Conservation (phyloP, 2,797 vertebrate species). For the Pelobates cultripes region DNA sequence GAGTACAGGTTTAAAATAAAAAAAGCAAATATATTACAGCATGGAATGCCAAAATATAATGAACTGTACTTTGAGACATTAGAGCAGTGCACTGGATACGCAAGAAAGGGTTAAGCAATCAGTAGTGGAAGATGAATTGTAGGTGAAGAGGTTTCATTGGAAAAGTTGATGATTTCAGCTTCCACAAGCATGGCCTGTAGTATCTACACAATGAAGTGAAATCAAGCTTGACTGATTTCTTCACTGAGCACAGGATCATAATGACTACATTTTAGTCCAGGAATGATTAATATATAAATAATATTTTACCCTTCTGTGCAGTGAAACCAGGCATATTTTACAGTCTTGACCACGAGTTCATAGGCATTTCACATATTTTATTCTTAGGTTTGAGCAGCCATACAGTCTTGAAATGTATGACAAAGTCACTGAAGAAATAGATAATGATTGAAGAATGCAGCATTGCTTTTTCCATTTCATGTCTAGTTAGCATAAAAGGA, state of each 20-base stretch:
- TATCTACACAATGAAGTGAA: conserved; percentile 39
- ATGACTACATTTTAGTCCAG: conserved; percentile 32
- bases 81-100: too few relatives aligned
- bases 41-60: too few relatives aligned
- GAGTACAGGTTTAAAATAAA: too few relatives aligned
- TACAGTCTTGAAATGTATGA: conserved; percentile 51
- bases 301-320: conserved; percentile 30
- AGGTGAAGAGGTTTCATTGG: conserved; percentile 5
- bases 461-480: conserved; percentile 45
- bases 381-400: conserved; percentile 16
- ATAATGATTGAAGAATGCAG: conserved; percentile 30
- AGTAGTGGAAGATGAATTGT: conserved; percentile 1
- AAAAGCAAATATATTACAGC: too few relatives aligned
- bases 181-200: conserved; percentile 19
- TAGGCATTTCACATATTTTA: conserved; percentile 24
- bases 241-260: conserved; percentile 38
- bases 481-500: conserved; percentile 49
- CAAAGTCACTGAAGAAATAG: conserved; percentile 54
- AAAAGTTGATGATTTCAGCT: conserved; percentile 31
- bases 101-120: background rate
- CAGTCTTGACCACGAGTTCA: conserved; percentile 56
- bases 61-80: too few relatives aligned
- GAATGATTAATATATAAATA: conserved; percentile 47
- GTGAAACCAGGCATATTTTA: conserved; percentile 39
- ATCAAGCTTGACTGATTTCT: conserved; percentile 38